A percentile compares a stretch with the other conserved stretches of the same genome.
Evolutionary conservation across 2,797 vertebrate species (phyloP).

Genomic region (Heterohyrax brucei): DNA sequence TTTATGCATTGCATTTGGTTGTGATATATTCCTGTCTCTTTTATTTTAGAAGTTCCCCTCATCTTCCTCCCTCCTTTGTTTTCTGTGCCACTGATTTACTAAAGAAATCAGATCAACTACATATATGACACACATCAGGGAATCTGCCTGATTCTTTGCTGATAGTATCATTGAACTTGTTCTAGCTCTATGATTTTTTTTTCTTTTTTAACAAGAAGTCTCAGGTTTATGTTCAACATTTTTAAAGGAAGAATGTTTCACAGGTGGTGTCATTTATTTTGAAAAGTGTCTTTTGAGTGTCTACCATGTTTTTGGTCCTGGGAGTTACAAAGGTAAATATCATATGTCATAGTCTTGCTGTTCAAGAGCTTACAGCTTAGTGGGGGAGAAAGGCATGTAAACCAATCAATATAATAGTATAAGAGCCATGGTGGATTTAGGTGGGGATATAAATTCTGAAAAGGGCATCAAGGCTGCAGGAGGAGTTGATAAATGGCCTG

Average conservation of each 20-base stretch:
- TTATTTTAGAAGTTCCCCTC: not conserved
- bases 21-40: not conserved
- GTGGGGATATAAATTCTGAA: conserved; percentile 46
- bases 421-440: conserved; percentile 19
- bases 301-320: not conserved
- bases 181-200: not conserved
- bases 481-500: not conserved
- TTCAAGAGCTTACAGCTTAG: conserved; percentile 26
- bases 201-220: conserved; percentile 28
- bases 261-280: conserved; percentile 26
- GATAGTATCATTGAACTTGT: not conserved
- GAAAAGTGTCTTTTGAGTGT: not conserved
- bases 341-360: conserved; percentile 10
- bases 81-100: not conserved
- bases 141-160: not conserved
- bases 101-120: not conserved
- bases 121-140: not conserved
- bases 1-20: not conserved
- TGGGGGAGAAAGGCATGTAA: conserved; percentile 27
- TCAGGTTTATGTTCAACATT: not conserved
- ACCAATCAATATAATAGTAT: conserved; percentile 10
- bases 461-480: not conserved
- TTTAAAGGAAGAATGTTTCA: conserved; percentile 22
- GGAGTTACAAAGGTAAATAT: conserved; percentile 60
- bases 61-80: not conserved